Conservation (phyloP, 2,113 vertebrate genomes). For the Promerops cafer region DNA sequence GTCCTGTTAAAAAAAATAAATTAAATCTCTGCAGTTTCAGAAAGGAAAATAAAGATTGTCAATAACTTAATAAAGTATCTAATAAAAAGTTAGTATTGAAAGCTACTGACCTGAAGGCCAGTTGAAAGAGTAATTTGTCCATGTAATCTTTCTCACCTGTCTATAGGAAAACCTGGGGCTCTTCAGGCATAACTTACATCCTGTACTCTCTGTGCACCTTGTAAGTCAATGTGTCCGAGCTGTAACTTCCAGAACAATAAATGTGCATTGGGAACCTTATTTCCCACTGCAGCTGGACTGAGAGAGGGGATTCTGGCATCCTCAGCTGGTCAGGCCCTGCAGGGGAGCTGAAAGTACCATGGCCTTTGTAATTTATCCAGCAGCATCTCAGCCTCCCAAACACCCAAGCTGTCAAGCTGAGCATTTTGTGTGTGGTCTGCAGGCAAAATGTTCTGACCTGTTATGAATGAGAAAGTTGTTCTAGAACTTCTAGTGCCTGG, state of each 20-base stretch:
- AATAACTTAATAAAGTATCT: background rate
- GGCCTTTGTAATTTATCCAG: background rate
- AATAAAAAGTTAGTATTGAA: background rate
- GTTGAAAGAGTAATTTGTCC: background rate
- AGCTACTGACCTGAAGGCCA: background rate
- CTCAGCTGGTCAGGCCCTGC: background rate
- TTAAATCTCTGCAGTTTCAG: background rate
- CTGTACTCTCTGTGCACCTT: background rate
- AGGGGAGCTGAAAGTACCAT: fast-evolving
- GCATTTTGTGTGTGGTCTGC: background rate
- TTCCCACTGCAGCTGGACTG: background rate
- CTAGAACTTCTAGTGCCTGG: background rate
- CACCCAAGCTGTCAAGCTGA: background rate
- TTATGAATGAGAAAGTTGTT: background rate
- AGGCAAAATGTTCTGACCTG: background rate
- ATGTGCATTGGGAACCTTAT: background rate
- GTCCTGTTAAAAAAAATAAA: background rate
- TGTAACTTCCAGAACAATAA: background rate
- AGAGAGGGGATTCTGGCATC: background rate
- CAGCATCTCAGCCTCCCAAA: background rate
- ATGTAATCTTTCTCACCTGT: background rate
- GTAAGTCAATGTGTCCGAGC: background rate
- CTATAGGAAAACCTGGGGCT: background rate
- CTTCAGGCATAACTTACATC: background rate
- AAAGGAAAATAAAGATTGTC: background rate